Conservation (phyloP, 2,113 vertebrate species). For the Grallaria varia region DNA sequence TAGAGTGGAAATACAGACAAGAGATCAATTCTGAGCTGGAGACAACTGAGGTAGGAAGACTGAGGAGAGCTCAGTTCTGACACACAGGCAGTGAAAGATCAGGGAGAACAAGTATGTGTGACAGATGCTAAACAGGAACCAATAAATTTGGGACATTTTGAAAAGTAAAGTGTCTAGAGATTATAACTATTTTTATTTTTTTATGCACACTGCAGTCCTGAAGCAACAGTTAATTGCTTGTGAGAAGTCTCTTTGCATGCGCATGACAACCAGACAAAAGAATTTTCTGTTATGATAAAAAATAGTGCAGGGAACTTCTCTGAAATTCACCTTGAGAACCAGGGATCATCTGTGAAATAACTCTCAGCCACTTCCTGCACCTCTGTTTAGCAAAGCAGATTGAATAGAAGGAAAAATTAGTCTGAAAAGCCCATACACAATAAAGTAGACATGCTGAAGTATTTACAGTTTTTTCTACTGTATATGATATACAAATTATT, state of each 20-base stretch:
- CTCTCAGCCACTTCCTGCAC: background rate
- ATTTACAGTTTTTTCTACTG: background rate
- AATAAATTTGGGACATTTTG: background rate
- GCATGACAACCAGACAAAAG: background rate
- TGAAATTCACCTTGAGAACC: background rate
- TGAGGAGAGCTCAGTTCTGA: background rate
- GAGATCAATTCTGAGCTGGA: background rate
- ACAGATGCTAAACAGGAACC: background rate
- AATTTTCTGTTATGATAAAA: background rate
- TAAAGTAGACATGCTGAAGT: background rate
- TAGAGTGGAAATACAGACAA: background rate
- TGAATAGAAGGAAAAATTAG: background rate
- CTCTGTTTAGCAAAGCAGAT: background rate
- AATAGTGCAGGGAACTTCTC: background rate
- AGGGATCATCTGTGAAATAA: background rate
- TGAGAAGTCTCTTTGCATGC: background rate
- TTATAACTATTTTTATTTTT: background rate
- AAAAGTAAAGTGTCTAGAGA: fast-evolving
- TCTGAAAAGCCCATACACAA: background rate
- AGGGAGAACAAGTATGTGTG: background rate
- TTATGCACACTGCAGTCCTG: background rate
- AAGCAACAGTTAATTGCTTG: background rate
- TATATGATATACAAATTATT: background rate
- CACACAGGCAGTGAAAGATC: background rate
- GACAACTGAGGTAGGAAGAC: background rate